Evolutionary conservation across 2,113 vertebrate genomes (phyloP).

Genomic region (Podarcis muralis): DNA sequence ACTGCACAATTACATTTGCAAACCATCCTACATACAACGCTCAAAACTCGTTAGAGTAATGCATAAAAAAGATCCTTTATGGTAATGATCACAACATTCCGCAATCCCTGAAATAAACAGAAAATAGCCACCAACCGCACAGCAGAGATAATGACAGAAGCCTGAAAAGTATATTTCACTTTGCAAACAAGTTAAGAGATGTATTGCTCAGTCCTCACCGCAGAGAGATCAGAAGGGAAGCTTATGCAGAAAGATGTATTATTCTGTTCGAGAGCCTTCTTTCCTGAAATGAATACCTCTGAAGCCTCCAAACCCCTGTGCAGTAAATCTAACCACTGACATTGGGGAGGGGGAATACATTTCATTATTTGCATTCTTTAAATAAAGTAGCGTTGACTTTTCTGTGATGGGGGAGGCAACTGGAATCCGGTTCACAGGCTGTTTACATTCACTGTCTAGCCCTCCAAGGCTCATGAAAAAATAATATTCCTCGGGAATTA

Average conservation of each 20-base stretch:
- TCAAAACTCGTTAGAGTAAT: background rate
- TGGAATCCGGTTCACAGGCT: background rate
- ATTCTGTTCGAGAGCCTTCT: background rate
- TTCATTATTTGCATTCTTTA: background rate
- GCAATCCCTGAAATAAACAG: background rate
- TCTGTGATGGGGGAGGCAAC: background rate
- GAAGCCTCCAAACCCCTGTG: background rate
- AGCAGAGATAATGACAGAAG: background rate
- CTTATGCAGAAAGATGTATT: background rate
- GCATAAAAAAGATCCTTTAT: background rate
- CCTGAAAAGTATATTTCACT: background rate
- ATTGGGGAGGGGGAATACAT: background rate
- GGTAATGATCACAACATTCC: background rate
- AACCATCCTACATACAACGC: background rate
- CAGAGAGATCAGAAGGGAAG: background rate
- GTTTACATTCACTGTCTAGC: background rate
- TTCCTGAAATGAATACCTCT: background rate
- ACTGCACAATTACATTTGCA: background rate
- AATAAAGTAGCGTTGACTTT: background rate
- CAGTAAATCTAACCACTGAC: background rate
- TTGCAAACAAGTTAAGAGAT: background rate
- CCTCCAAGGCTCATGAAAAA: background rate
- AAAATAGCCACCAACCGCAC: background rate
- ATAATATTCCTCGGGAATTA: fast-evolving
- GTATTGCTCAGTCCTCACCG: background rate